phyloP scores from a whole-genome alignment of 2,113 vertebrate genomes.

The Odocoileus virginianus region DNA sequence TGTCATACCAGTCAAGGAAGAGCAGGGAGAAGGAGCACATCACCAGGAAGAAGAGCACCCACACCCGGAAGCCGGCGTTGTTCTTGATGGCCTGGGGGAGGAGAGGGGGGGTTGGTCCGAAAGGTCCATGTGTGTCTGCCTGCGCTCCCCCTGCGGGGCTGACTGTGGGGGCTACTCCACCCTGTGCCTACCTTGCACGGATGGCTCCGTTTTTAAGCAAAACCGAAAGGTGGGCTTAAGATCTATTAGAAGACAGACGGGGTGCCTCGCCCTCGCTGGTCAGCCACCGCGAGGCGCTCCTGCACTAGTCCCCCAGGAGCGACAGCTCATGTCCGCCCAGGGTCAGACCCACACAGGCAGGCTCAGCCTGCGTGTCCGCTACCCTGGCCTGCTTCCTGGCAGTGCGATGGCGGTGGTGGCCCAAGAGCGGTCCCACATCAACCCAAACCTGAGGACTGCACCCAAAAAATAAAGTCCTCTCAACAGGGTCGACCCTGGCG shows the following conservation, averaged over 20 bases:
- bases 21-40: slow-evolving; percentile 99
- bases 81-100: slow-evolving; percentile 94
- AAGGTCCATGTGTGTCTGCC: fast-evolving
- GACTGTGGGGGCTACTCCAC: fast-evolving
- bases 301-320: not conserved
- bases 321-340: fast-evolving
- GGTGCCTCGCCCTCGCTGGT: fast-evolving
- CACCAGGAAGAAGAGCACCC: slow-evolving; percentile 99
- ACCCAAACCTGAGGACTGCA: not conserved
- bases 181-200: not conserved
- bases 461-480: not conserved
- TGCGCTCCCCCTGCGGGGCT: fast-evolving
- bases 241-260: not conserved
- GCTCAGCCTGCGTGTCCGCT: fast-evolving
- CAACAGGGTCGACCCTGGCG: fast-evolving
- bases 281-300: fast-evolving
- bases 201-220: not conserved
- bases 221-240: not conserved
- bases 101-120: not conserved
- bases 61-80: slow-evolving; percentile 97
- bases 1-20: slow-evolving; percentile 98
- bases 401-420: fast-evolving
- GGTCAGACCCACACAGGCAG: fast-evolving
- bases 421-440: not conserved
- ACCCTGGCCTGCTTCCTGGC: not conserved